Evolutionary conservation across 2,113 vertebrate genomes (phyloP).

Genomic region (Chaetorhynchus papuensis): DNA sequence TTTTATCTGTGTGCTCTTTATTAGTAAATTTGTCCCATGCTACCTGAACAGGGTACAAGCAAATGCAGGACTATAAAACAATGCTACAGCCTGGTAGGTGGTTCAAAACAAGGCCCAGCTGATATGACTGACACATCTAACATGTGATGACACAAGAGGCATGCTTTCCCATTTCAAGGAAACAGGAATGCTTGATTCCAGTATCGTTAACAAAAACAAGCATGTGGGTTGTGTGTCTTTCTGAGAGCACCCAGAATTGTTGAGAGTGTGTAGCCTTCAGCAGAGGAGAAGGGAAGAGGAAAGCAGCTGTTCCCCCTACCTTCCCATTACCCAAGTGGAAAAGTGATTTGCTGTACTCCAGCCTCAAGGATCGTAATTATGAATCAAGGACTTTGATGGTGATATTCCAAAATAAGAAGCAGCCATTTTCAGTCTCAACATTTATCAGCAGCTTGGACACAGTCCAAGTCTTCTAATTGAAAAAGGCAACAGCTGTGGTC

Average conservation of each 20-base stretch:
- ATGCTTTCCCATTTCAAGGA: not conserved
- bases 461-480: conserved; percentile 3
- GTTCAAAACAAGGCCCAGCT: not conserved
- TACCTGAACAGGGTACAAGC: not conserved
- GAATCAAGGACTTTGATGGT: conserved; percentile 22
- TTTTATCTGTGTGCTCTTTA: not conserved
- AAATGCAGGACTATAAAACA: not conserved
- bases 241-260: not conserved
- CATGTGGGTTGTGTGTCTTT: not conserved
- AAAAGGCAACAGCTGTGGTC: not conserved
- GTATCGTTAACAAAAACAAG: not conserved
- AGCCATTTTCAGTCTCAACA: conserved; percentile 17
- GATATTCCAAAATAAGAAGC: conserved; percentile 47
- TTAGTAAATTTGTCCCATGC: not conserved
- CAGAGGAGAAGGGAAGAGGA: not conserved
- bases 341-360: conserved; percentile 23
- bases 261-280: not conserved
- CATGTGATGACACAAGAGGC: not conserved
- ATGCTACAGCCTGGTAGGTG: not conserved
- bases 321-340: conserved; percentile 3
- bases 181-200: not conserved
- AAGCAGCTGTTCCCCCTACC: conserved; percentile 12
- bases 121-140: not conserved
- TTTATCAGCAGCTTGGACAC: conserved; percentile 16
- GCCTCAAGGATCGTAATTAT: not conserved